Evolutionary conservation across 1,140 invertebrate species (phyloP), one percentile per base, ranked within the genome.

Genomic region (Drosophila ficusphila): DNA sequence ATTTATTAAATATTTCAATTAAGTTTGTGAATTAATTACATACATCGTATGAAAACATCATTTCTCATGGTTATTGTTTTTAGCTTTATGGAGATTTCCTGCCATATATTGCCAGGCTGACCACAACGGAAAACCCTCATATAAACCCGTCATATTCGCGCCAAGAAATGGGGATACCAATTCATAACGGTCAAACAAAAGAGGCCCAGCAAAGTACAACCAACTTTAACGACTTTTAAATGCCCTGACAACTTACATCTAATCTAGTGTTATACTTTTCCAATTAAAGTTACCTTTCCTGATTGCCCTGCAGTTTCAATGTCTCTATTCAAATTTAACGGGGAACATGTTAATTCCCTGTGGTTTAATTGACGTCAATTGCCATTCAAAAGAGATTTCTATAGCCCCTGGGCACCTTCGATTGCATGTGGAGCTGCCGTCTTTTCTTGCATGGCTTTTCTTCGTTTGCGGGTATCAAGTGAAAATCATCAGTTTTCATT

Each of bases 401-500:
- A 54, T 25, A 18, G 48, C 62, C 61, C 33, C 27, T 34, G 64
- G 67, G 29, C 47, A 49, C 29, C 65, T 68, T 27, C 39, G 65
- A 23, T 69, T 69, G 65, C 65, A 69, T 69, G 65, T 69, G 65
- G 38, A 68, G 39, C 39, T 16, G 62, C 29, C 41, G 58, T 65
- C 23, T 29, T 23, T 47, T 38, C 29, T 48, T 34, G 19, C 54
- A 42, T 60, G 58, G 9, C 8, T 42, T 61, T 39, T 41, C 57
- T 65, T 38, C 34, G 42, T 18, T 25, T 68, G 19, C 31, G 48
- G 62, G 48, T 69, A 68, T 69, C 47, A 70, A 58, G 65, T 42
- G 34, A 58, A 70, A 71, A 71, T 60, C 51, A 54, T 69, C 49
- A 58, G 52, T 49, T 48, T 71, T 49, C 68, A 71, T 71, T 71